These are phyloP conservation scores for Heterodera carotae DNA, from an alignment of 1,140 invertebrate species.

Conservation along the genomic window DNA sequence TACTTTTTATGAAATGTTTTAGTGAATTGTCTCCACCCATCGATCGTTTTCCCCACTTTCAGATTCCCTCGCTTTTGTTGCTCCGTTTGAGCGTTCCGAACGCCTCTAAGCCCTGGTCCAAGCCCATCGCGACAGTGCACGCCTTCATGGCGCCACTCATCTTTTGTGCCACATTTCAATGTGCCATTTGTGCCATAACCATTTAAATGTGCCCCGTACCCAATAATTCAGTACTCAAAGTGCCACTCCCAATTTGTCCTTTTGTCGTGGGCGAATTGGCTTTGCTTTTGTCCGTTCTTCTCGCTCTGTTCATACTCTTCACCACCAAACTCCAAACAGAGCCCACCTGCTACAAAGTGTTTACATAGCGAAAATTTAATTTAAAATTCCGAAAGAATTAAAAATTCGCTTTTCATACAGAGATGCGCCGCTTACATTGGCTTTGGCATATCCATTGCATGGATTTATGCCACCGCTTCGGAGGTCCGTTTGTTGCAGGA, in stretches of 20 bases:
- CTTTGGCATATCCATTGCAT: conserved; percentile 72
- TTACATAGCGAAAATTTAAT: background rate
- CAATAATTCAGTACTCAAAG: background rate
- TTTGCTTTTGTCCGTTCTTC: conserved; percentile 45
- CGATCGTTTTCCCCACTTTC: background rate
- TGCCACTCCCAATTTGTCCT: background rate
- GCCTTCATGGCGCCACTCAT: conserved; percentile 69
- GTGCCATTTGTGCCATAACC: conserved; percentile 49
- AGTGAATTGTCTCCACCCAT: background rate
- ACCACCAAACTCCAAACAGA: conserved; percentile 48
- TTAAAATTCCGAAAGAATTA: conserved; percentile 27
- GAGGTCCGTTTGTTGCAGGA: conserved; percentile 70
- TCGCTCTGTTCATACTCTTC: conserved; percentile 36
- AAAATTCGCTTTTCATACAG: conserved; percentile 36
- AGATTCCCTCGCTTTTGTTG: conserved; percentile 70
- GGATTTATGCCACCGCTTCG: conserved; percentile 74
- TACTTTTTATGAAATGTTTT: too few relatives aligned
- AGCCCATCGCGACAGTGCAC: conserved; percentile 71
- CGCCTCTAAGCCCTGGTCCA: conserved; percentile 72
- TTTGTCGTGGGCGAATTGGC: conserved; percentile 13
- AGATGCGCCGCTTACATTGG: conserved; percentile 70
- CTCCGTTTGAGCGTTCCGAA: conserved; percentile 72
- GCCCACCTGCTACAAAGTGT: conserved; percentile 55
- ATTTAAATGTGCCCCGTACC: too few relatives aligned
- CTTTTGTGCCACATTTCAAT: conserved; percentile 66